Percentiles rank a stretch among this genome's conserved stretches.
These are phyloP conservation scores for Plusia festucae DNA, from an alignment of 2,888 invertebrate genomes.

Conservation along the genomic window DNA sequence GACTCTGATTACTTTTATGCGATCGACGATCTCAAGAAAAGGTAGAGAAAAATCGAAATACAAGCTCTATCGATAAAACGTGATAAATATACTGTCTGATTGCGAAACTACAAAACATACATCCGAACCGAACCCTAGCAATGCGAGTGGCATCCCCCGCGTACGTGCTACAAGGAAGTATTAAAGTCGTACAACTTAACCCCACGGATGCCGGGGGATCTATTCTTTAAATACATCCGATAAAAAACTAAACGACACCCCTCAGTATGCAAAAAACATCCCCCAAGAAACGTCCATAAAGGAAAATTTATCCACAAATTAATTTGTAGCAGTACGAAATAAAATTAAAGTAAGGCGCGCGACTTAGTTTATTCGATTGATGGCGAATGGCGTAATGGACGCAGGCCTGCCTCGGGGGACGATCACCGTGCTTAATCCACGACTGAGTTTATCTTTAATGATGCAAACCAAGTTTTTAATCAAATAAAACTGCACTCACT, in stretches of 20 bases:
- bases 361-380: constrained; percentile 45
- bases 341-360: constrained; percentile 71
- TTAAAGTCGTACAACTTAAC: constrained; percentile 85
- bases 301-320: constrained; percentile 88
- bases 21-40: neutral
- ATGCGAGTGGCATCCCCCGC: constrained; percentile 49
- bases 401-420: constrained; percentile 19
- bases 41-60: neutral
- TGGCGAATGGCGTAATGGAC: constrained; percentile 36
- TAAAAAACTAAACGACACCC: constrained; percentile 87
- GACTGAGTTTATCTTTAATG: neutral
- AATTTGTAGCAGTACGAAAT: constrained; percentile 81
- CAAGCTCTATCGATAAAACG: constrained; percentile 39
- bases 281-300: constrained; percentile 83
- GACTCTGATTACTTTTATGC: too few relatives aligned
- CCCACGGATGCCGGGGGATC: constrained; percentile 73
- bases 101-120: constrained; percentile 46
- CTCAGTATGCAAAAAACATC: constrained; percentile 73
- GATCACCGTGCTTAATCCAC: neutral
- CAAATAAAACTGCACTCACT: constrained; percentile 6
- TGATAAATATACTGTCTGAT: constrained; percentile 52
- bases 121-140: constrained; percentile 54
- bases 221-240: constrained; percentile 86
- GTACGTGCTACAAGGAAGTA: constrained; percentile 83
- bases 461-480: constrained; percentile 11